Evolutionary conservation across 2,888 invertebrate genomes (phyloP).

Genomic region (Drosophila tanythrix): DNA sequence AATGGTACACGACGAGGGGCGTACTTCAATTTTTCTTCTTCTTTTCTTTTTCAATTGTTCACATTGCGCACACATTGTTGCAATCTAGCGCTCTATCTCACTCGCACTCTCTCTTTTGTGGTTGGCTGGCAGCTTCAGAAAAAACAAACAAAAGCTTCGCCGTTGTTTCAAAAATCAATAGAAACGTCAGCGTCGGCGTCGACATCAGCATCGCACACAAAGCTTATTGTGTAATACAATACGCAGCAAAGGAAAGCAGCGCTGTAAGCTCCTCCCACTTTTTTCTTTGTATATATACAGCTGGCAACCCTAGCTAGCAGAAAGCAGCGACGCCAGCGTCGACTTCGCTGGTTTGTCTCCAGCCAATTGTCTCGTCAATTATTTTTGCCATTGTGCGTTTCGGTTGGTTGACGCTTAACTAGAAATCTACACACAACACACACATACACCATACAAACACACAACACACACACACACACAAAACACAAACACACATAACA

Average conservation of each 20-base stretch:
- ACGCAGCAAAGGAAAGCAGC: constrained; percentile 25
- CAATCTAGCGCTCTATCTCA: background rate
- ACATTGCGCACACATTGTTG: constrained; percentile 47
- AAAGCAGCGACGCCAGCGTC: constrained; percentile 32
- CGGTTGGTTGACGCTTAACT: constrained; percentile 58
- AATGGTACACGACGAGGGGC: background rate
- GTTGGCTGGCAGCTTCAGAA: background rate
- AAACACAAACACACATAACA: background rate
- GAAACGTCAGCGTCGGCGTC: constrained; percentile 10
- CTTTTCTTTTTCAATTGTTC: constrained; percentile 46
- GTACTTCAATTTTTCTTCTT: background rate
- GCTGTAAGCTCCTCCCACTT: constrained; percentile 67
- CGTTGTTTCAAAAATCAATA: constrained; percentile 61
- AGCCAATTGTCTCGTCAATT: constrained; percentile 78
- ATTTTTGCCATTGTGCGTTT: constrained; percentile 67
- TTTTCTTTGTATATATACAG: background rate
- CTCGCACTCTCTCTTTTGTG: constrained; percentile 1
- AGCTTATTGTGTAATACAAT: constrained; percentile 57
- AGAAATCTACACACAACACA: background rate
- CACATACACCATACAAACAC: constrained; percentile 1
- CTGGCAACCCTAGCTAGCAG: constrained; percentile 37
- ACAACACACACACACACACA: constrained; percentile 4
- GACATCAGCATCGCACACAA: constrained; percentile 29
- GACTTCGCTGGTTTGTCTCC: constrained; percentile 66
- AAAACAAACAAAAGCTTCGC: constrained; percentile 42